A percentile compares a stretch with the other conserved stretches of the same genome.
These are phyloP conservation scores for Diaphora mendica DNA, from an alignment of 2,888 invertebrate genomes.

Conservation along the genomic window DNA sequence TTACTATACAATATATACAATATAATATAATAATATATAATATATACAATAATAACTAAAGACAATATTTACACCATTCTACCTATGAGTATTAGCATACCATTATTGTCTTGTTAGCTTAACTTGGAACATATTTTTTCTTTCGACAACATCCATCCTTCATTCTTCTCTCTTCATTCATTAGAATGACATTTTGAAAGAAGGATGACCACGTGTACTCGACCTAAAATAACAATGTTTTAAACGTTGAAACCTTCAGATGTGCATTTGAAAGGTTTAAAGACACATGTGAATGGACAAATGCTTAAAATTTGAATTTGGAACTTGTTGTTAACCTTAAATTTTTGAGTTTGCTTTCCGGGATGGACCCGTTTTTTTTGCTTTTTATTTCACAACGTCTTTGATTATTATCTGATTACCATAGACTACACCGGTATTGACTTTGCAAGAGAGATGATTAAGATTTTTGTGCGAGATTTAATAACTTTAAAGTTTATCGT, in stretches of 20 bases:
- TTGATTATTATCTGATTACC: not conserved
- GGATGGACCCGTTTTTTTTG: not conserved
- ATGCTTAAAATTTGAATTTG: not conserved
- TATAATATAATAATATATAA: too few species aligned
- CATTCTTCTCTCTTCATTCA: constrained; percentile 25
- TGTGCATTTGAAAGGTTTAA: constrained; percentile 6
- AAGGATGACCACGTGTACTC: constrained; percentile 24
- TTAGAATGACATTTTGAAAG: constrained; percentile 33
- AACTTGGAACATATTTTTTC: constrained; percentile 12
- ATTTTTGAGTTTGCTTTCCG: not conserved
- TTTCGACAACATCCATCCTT: constrained; percentile 14
- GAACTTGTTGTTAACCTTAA: not conserved
- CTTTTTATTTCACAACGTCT: not conserved
- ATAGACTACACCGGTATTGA: not conserved
- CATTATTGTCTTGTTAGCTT: constrained; percentile 1
- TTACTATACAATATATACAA: too few species aligned
- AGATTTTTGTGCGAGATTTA: not conserved
- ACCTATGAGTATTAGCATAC: not conserved
- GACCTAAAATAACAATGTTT: constrained; percentile 41
- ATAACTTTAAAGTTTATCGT: not conserved
- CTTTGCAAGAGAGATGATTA: not conserved
- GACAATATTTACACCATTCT: not conserved
- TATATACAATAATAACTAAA: too few species aligned
- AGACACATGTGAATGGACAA: constrained; percentile 6
- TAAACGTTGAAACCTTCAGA: constrained; percentile 14